Base-by-base conservation (phyloP, 2,888 invertebrate genomes). In the Hedychridium roseum region DNA sequence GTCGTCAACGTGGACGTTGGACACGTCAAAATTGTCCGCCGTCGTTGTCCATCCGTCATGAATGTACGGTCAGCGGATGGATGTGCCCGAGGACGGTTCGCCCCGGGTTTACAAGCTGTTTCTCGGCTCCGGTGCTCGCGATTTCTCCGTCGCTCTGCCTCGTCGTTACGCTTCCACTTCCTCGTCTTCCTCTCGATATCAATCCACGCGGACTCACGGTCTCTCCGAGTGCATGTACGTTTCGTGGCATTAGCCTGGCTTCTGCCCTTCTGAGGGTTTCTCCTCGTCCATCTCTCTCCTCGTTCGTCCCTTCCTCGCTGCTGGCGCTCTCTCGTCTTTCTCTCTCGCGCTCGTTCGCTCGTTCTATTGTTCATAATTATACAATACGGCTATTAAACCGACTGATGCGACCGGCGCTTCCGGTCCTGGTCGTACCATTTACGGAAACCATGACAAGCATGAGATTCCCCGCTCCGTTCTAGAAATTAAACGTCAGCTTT, bases 321-420 rank as follows among this genome's bases (percentile, higher is more conserved):
- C 39, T 48, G 37, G 26, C 42, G n/a, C 43, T 31, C 16, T 34
- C 52, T 35, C 43, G 17, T 12, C 12, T 40, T 21, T 45, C 43
- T 40, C 54, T 20, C 47, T 49, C 28, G 18, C 18, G 23, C 45
- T 50, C 53, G 49, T 59, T 59, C 59, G 57, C 43, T 66, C 61
- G 50, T 56, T 55, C 68, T 66, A 77, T 78, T 78, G 78, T 78
- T 74, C 76, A 72, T 76, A 77, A 78, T 78, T 78, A 76, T 77
- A 77, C 77, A 77, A 77, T 77, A 76, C 78, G 75, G 75, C 78
- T 78, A 76, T 78, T 78, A 76, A 78, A 76, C 78, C 76, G 74
- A 76, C 76, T 76, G 78, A 78, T 77, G 76, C 74, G 77, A 77
- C 73, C 74, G 63, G 68, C 65, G 69, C 69, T 74, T 78, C 77